Conservation (phyloP, 2,797 vertebrate genomes). For the Poecilia velifera region DNA sequence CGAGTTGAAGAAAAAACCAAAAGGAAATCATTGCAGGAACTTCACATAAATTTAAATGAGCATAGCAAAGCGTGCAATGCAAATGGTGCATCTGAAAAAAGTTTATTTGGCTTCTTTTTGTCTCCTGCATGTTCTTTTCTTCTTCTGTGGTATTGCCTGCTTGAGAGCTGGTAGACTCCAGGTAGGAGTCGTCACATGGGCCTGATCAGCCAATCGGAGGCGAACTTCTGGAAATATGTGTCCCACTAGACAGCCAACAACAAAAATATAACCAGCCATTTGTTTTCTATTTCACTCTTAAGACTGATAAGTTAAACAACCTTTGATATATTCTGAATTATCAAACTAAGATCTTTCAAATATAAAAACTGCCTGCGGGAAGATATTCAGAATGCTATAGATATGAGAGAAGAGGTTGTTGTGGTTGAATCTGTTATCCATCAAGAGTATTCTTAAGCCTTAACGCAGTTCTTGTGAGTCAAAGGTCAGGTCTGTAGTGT, state of each 20-base stretch:
- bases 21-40: neutral
- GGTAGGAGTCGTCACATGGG: neutral
- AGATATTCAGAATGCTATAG: neutral
- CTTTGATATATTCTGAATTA: neutral
- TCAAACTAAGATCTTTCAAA: neutral
- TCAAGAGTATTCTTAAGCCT: neutral
- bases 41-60: neutral
- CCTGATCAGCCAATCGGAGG: neutral
- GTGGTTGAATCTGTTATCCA: slow-evolving; percentile 2
- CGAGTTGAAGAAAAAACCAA: neutral
- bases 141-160: neutral
- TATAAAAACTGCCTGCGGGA: neutral
- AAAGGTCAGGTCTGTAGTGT: slow-evolving; percentile 1
- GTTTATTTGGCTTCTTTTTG: neutral
- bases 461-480: neutral
- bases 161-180: neutral
- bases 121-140: neutral
- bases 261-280: neutral
- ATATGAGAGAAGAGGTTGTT: neutral
- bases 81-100: neutral
- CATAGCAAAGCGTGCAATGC: neutral
- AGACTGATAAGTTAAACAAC: neutral
- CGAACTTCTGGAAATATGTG: neutral
- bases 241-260: neutral
- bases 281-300: neutral